Base-by-base conservation (phyloP, 1,140 invertebrate species). In the Cyclina sinensis region DNA sequence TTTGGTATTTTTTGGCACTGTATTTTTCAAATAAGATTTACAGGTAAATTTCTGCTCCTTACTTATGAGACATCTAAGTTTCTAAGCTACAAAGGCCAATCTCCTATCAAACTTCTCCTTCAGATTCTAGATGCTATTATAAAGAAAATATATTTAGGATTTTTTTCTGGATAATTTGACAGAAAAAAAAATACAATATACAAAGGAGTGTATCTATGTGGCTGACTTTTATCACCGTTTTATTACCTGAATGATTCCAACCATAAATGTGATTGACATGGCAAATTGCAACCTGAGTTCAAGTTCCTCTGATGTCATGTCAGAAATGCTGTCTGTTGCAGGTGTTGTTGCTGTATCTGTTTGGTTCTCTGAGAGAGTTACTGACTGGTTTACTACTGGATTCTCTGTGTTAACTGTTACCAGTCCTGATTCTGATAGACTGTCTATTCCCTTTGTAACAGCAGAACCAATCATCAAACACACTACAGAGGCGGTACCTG, bases 401-500 rank as follows among this genome's bases (percentile, higher is more conserved):
- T 78, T 78, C 24, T 51, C 46, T 46, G 73, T 24, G 2, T 9
- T 4, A 78, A n/a, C 0, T n/a, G 21, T 4, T 16, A 27, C 73
- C 43, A 24, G 24, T 48, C 43, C n/a, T 1, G 43, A 12, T 80
- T 5, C 2, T 27, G 43, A 9, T 16, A 46, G 0, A 48, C 37
- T 24, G 43, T 70, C 81, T 48, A 27, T 59, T 12, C 91, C 91
- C 86, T 92, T 93, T 62, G 91, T 85, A 32, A 95, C 94, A 18
- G 91, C 89, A 46, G 90, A 89, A 21, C 95, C 95, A 12, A 95
- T 93, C 95, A 96, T 96, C 46, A 96, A 89, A 74, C 94, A 92
- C 5, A 95, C 88, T 21, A 96, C 95, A 85, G 95, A 95, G 94
- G 96, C 95, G 46, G 95, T 95, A 48, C 95, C 94, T 95, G 87